phyloP scores from a whole-genome alignment of 1,140 invertebrate species.

The Hestina assimilis region DNA sequence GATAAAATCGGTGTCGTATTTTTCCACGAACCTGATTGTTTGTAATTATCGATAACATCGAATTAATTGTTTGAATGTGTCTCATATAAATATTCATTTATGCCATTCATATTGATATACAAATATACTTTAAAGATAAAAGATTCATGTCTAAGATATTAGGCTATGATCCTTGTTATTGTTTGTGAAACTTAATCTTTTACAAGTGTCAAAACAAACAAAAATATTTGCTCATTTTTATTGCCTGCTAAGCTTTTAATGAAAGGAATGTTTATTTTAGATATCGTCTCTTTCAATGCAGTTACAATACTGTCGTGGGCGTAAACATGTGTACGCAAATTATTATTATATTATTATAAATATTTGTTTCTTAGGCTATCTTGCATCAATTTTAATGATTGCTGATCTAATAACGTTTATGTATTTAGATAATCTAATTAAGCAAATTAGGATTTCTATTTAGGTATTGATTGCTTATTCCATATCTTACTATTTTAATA shows the following conservation, averaged over 20 bases:
- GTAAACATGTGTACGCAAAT: too few relatives aligned
- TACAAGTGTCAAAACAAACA: slow-evolving; percentile 1
- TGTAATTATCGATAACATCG: slow-evolving; percentile 5
- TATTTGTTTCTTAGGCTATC: too few relatives aligned
- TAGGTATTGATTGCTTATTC: too few relatives aligned
- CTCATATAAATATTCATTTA: neutral
- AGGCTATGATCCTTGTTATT: neutral
- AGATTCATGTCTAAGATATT: neutral
- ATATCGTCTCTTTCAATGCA: neutral
- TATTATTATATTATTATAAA: too few relatives aligned
- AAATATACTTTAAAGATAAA: neutral
- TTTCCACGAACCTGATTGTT: slow-evolving; percentile 10
- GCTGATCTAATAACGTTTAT: too few relatives aligned
- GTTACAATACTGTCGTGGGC: neutral
- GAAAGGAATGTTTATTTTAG: slow-evolving; percentile 7
- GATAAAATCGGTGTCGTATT: slow-evolving; percentile 10
- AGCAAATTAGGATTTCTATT: too few relatives aligned
- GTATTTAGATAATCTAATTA: too few relatives aligned
- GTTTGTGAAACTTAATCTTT: neutral
- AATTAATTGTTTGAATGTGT: neutral
- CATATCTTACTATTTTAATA: too few relatives aligned
- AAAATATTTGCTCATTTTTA: slow-evolving; percentile 6
- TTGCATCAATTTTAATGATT: too few relatives aligned
- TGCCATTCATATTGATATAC: neutral
- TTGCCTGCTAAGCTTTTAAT: slow-evolving; percentile 3